Evolutionary conservation across 1,140 invertebrate species (phyloP).

Genomic region (Ectropis grisescens): DNA sequence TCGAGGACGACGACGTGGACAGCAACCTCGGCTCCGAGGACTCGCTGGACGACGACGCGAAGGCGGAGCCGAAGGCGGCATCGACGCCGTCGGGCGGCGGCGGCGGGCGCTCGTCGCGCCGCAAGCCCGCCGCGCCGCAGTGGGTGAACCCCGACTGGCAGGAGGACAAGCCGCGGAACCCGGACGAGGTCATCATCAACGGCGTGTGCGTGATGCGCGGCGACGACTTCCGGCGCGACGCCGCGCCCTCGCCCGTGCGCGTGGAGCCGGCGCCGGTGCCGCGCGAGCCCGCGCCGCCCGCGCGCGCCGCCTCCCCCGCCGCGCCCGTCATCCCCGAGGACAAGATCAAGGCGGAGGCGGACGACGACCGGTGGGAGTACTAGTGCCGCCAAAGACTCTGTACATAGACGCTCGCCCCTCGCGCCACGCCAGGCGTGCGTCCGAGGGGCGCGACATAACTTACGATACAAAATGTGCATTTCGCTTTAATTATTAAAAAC

Average conservation of each 20-base stretch:
- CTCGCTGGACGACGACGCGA: slow-evolving; percentile 73
- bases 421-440: background rate
- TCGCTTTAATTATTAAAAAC: slow-evolving; percentile 56
- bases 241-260: slow-evolving; percentile 78
- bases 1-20: slow-evolving; percentile 80
- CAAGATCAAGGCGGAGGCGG: slow-evolving; percentile 57
- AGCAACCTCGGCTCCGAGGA: slow-evolving; percentile 85
- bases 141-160: slow-evolving; percentile 97
- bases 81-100: slow-evolving; percentile 46
- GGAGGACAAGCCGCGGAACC: slow-evolving; percentile 74
- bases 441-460: slow-evolving; percentile 26
- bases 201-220: slow-evolving; percentile 92
- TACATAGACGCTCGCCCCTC: slow-evolving; percentile 29
- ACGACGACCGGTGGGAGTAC: slow-evolving; percentile 67
- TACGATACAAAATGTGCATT: slow-evolving; percentile 62
- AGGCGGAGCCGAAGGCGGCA: slow-evolving; percentile 58
- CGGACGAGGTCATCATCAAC: slow-evolving; percentile 89
- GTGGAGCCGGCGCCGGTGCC: slow-evolving; percentile 79
- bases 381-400: slow-evolving; percentile 56
- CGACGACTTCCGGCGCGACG: slow-evolving; percentile 76
- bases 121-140: slow-evolving; percentile 95
- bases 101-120: slow-evolving; percentile 74
- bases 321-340: slow-evolving; percentile 38
- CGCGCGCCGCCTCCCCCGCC: slow-evolving; percentile 21
- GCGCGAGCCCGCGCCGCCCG: slow-evolving; percentile 48